phyloP scores from a whole-genome alignment of 2,113 vertebrate genomes.

The Pseudopodoces humilis region DNA sequence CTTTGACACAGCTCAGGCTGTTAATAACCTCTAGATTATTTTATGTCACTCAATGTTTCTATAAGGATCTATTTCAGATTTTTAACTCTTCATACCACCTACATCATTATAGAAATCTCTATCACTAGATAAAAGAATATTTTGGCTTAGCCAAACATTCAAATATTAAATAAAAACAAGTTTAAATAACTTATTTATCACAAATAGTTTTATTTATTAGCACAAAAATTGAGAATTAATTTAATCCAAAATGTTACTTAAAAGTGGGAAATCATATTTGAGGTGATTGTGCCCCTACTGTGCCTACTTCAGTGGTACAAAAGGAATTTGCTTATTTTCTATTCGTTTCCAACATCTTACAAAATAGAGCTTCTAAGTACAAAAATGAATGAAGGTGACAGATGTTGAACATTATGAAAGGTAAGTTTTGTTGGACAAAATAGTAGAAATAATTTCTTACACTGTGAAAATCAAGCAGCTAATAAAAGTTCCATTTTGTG shows the following conservation, averaged over 20 bases:
- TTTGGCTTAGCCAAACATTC: background rate
- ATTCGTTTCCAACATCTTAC: background rate
- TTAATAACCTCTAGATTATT: background rate
- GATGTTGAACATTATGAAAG: background rate
- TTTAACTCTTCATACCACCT: background rate
- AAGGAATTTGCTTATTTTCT: background rate
- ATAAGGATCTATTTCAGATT: background rate
- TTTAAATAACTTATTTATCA: background rate
- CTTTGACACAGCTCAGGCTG: background rate
- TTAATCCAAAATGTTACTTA: background rate
- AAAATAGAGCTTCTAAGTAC: background rate
- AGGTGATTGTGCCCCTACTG: background rate
- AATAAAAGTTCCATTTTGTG: background rate
- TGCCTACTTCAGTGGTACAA: background rate
- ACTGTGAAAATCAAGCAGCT: background rate
- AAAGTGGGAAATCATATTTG: background rate
- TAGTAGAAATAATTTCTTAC: background rate
- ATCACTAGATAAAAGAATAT: background rate
- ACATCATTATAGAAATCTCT: background rate
- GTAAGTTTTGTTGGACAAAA: background rate
- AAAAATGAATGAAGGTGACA: background rate
- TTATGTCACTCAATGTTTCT: rapidly evolving
- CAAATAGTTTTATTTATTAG: background rate
- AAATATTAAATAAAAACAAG: background rate
- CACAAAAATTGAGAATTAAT: background rate